Evolutionary conservation across 2,797 vertebrate genomes (phyloP).

Genomic region (Malurus splendens): DNA sequence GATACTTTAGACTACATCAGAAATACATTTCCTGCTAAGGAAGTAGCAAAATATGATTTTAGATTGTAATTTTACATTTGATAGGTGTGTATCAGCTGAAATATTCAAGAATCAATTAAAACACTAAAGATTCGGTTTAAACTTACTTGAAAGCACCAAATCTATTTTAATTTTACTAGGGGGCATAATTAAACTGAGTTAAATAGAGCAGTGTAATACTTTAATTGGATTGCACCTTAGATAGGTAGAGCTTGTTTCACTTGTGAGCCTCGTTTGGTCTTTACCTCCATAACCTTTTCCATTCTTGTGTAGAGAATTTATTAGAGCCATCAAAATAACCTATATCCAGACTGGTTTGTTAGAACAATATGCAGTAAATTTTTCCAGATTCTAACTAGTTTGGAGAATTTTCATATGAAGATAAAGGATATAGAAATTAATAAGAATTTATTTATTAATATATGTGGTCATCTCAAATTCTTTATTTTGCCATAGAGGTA

Average conservation of each 20-base stretch:
- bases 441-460: not conserved
- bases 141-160: not conserved
- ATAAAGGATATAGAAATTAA: not conserved
- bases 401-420: not conserved
- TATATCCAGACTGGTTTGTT: not conserved
- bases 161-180: not conserved
- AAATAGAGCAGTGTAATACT: not conserved
- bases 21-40: not conserved
- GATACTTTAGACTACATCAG: not conserved
- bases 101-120: not conserved
- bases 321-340: not conserved
- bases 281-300: not conserved
- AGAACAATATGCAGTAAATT: not conserved
- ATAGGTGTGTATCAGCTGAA: not conserved
- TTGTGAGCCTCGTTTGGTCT: slow-evolving; percentile 2
- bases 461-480: not conserved
- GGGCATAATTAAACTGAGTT: not conserved
- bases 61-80: not conserved
- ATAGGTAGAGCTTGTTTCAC: slow-evolving; percentile 8
- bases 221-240: not conserved
- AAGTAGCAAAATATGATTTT: not conserved
- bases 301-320: not conserved
- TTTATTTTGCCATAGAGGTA: not conserved
- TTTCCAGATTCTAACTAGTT: not conserved
- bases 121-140: not conserved